Conservation (phyloP, 1,140 invertebrate genomes). For the Meteorus sp. region DNA sequence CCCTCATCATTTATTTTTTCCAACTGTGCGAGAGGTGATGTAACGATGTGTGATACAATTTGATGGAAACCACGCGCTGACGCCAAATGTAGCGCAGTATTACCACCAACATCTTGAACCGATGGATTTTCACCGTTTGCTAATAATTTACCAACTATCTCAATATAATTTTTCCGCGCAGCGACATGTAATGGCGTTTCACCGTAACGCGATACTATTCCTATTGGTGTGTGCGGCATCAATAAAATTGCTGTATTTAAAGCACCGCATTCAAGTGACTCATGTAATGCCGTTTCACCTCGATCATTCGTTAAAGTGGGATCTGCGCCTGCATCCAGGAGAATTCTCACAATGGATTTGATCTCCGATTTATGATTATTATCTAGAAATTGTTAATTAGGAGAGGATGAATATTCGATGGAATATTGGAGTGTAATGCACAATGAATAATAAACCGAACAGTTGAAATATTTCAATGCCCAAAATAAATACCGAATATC, state of each 20-base stretch:
- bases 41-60: slow-evolving; percentile 45
- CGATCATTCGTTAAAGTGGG: slow-evolving; percentile 51
- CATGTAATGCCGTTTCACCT: slow-evolving; percentile 57
- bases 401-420: not conserved
- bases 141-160: slow-evolving; percentile 45
- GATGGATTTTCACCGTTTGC: slow-evolving; percentile 48
- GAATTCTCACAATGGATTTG: slow-evolving; percentile 45
- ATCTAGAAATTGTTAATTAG: slow-evolving; percentile 31
- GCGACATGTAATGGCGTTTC: slow-evolving; percentile 55
- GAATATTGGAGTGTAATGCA: not conserved
- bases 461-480: not conserved
- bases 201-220: slow-evolving; percentile 46
- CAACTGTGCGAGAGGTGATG: slow-evolving; percentile 39
- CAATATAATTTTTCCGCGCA: slow-evolving; percentile 48
- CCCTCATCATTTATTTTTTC: slow-evolving; percentile 50
- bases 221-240: slow-evolving; percentile 41
- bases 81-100: slow-evolving; percentile 53
- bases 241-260: slow-evolving; percentile 46
- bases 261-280: slow-evolving; percentile 59
- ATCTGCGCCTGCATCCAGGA: slow-evolving; percentile 58
- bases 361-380: slow-evolving; percentile 41
- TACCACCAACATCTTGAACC: slow-evolving; percentile 49
- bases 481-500: slow-evolving; percentile 38
- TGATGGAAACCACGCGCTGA: slow-evolving; percentile 52
- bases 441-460: too few relatives aligned